Conservation (phyloP, 2,888 invertebrate species). For the Dryomyza anilis region DNA sequence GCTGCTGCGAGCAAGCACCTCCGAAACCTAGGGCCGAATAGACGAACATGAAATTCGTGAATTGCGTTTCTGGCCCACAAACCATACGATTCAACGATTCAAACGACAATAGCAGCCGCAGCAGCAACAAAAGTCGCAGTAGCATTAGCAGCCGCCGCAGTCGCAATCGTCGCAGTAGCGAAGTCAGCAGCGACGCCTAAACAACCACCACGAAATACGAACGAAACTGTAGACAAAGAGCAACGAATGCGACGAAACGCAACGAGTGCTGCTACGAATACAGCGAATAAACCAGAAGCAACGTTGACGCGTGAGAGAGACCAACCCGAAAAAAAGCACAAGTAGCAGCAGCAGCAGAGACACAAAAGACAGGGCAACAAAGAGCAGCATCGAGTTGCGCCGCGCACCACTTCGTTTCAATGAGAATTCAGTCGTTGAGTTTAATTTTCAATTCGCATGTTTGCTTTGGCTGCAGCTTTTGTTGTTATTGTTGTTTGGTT, state of each 20-base stretch:
- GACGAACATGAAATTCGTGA: conserved; percentile 60
- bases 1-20: conserved; percentile 60
- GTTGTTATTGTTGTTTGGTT: conserved; percentile 23
- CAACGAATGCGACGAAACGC: conserved; percentile 17
- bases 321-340: neutral
- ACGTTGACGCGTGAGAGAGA: neutral
- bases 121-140: conserved; percentile 33
- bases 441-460: conserved; percentile 27
- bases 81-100: too few relatives aligned
- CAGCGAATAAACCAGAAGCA: neutral
- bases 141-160: conserved; percentile 24
- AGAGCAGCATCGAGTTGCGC: neutral
- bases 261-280: neutral
- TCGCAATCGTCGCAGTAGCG: conserved; percentile 13
- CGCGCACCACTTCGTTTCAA: conserved; percentile 17
- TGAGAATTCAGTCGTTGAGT: conserved; percentile 25
- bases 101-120: conserved; percentile 43
- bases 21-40: conserved; percentile 63
- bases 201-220: neutral
- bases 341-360: neutral
- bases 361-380: neutral
- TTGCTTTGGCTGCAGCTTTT: conserved; percentile 33
- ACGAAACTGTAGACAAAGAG: neutral
- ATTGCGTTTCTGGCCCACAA: conserved; percentile 58
- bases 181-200: conserved; percentile 1